Evolutionary conservation across 2,113 vertebrate genomes (phyloP), one percentile per base, ranked within the genome.

Genomic region (Psilopsiagon aurifrons): DNA sequence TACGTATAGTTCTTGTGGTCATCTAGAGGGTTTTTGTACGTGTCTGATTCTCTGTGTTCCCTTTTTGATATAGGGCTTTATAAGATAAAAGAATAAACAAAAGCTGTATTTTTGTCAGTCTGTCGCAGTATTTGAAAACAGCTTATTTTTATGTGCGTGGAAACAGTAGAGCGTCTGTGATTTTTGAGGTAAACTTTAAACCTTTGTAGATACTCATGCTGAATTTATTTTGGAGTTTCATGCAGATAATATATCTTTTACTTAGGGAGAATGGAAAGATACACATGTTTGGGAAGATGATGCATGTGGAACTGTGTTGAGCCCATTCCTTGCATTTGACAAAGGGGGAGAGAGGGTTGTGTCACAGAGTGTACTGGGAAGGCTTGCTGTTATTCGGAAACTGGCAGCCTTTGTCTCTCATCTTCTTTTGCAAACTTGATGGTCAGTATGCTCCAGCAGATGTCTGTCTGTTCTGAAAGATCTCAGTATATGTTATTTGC

Each of bases 1-100:
- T 99, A 98, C 1, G 98, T 97, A 66, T 62, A 29, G 68, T 52
- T 74, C 14, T 33, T 74, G 17, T 76, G 28, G 14, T 66, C 19
- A 23, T 76, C 1, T 15, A 11, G 52, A 69, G 59, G 64, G 24
- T 24, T 83, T 66, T 55, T 77, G 6, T 51, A 7, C 22, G 7
- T 37, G 7, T 71, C 10, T 82, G 39, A 60, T 55, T 70, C 33
- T 91, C 7, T 80, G 1, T n/a, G 31, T 68, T 62, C 77, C 41
- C 22, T 66, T 78, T 92, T 74, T 31, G 6, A 41, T 73, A 35
- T 1, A 31, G 7, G 13, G 17, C 22, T 85, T 84, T 54, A 19
- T 52, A 62, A 74, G 55, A 33, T 70, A 4, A 69, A 47, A 57
- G 22, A 84, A 31, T 16, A 43, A 64, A 68, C 70, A 15, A 51